phyloP scores from a whole-genome alignment of 2,888 invertebrate genomes.

The Tholera decimalis region DNA sequence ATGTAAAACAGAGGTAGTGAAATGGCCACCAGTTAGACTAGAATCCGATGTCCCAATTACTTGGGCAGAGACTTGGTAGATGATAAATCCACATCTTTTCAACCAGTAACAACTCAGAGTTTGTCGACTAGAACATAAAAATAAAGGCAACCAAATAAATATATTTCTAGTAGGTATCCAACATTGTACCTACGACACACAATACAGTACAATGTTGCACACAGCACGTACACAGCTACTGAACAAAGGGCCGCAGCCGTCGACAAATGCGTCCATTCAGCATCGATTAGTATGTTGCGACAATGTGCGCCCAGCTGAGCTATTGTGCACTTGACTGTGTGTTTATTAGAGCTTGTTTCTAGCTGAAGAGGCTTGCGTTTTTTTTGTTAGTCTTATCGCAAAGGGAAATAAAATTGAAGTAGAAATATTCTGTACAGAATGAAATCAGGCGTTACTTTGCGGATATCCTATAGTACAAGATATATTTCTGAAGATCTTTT shows the following conservation, averaged over 20 bases:
- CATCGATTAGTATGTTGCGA: slow-evolving; percentile 27
- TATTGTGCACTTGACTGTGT: slow-evolving; percentile 13
- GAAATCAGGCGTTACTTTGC: too few relatives aligned
- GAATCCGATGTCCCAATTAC: too few relatives aligned
- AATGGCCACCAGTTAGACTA: too few relatives aligned
- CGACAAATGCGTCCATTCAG: slow-evolving; percentile 43
- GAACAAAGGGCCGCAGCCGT: slow-evolving; percentile 28
- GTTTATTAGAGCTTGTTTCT: slow-evolving; percentile 1
- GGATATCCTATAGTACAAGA: too few relatives aligned
- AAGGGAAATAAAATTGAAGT: too few relatives aligned
- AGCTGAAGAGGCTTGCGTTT: neutral
- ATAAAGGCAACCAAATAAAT: neutral
- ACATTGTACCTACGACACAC: slow-evolving; percentile 11
- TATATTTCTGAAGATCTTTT: too few relatives aligned
- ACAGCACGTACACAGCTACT: neutral
- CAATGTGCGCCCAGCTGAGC: slow-evolving; percentile 14
- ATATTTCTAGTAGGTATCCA: neutral
- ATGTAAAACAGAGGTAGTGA: too few relatives aligned
- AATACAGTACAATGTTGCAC: slow-evolving; percentile 5
- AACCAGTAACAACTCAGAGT: neutral
- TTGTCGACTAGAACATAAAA: neutral
- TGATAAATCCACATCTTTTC: too few relatives aligned
- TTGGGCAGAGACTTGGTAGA: too few relatives aligned
- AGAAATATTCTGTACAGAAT: too few relatives aligned
- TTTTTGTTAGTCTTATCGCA: neutral